Percentiles rank a stretch among this genome's conserved stretches.
Evolutionary conservation across 2,113 vertebrate genomes (phyloP).

Genomic region (Lophius piscatorius): DNA sequence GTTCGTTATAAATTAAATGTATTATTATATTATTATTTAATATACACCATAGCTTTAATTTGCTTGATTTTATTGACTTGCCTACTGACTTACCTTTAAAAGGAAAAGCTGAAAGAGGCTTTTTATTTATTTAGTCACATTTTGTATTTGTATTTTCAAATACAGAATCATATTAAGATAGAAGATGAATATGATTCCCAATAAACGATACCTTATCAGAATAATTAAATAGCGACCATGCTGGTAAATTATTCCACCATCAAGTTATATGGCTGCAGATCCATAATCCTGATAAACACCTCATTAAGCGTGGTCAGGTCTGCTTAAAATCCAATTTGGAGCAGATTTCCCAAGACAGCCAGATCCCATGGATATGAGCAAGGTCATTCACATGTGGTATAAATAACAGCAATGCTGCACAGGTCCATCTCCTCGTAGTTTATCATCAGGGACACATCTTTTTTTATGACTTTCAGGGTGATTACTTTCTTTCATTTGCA

Average conservation of each 20-base stretch:
- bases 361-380: slow-evolving; percentile 18
- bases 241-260: slow-evolving; percentile 17
- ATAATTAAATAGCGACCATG: slow-evolving; percentile 39
- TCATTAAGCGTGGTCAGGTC: slow-evolving; percentile 69
- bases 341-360: slow-evolving; percentile 66
- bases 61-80: no score
- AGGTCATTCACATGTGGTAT: slow-evolving; percentile 26
- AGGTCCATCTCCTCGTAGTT: slow-evolving; percentile 5
- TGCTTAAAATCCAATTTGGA: slow-evolving; percentile 68
- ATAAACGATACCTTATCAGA: slow-evolving; percentile 29
- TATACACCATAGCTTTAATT: no score
- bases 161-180: no score
- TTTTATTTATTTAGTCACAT: no score
- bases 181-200: no score
- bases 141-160: no score
- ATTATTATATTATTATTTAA: no score
- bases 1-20: no score
- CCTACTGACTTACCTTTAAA: no score
- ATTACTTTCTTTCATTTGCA: slow-evolving; percentile 69
- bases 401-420: slow-evolving; percentile 31
- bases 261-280: slow-evolving; percentile 10
- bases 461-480: slow-evolving; percentile 59
- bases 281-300: slow-evolving; percentile 46
- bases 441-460: slow-evolving; percentile 9
- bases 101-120: no score